These are phyloP conservation scores for Rosalia funebris DNA, from an alignment of 2,888 invertebrate species.

Conservation along the genomic window DNA sequence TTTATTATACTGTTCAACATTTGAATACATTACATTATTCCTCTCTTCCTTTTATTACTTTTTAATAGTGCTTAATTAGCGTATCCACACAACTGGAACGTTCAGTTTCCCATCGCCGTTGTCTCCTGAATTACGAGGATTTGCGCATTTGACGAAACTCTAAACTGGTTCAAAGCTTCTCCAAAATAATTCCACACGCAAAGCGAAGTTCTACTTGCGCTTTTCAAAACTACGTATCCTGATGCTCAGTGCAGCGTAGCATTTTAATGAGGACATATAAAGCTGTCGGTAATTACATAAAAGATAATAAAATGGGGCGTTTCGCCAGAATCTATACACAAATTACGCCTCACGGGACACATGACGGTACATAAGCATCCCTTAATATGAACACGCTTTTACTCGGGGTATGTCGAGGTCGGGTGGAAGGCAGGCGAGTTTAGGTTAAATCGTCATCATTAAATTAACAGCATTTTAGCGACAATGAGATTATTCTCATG, in stretches of 20 bases:
- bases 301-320: constrained; percentile 19
- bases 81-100: neutral
- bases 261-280: constrained; percentile 31
- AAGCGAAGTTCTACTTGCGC: neutral
- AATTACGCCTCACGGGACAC: no score
- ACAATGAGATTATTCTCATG: no score
- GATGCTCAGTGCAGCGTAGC: constrained; percentile 28
- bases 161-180: neutral
- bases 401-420: no score
- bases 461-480: no score
- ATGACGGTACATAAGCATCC: no score
- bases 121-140: neutral
- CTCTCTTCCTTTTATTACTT: no score
- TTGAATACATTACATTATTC: no score
- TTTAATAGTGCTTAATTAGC: no score
- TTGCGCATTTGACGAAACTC: neutral
- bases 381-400: no score
- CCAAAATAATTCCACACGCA: neutral
- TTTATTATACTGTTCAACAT: no score
- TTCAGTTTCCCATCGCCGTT: neutral
- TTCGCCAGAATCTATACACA: constrained; percentile 5
- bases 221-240: constrained; percentile 1
- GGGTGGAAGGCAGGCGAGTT: no score
- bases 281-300: constrained; percentile 27
- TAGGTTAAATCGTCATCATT: no score